Conservation (phyloP, 2,888 invertebrate genomes). For the Trachelus troglodyta region DNA sequence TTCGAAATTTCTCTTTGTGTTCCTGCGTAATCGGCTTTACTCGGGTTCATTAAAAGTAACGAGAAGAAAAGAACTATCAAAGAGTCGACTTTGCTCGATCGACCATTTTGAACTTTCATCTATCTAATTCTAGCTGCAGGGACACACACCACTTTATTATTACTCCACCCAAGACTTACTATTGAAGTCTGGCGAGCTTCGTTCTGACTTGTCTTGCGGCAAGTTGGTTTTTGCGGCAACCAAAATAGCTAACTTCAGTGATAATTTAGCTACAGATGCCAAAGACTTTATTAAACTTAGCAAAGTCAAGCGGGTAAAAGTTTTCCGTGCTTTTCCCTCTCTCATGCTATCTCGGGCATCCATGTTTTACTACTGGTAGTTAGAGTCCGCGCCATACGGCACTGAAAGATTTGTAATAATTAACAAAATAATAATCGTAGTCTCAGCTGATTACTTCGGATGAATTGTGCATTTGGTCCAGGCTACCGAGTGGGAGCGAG, state of each 20-base stretch:
- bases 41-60: not conserved
- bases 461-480: conserved; percentile 35
- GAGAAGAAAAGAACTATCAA: not conserved
- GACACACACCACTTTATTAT: not conserved
- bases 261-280: conserved; percentile 61
- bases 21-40: not conserved
- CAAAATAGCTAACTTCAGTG: conserved; percentile 48
- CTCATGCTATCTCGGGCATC: not conserved
- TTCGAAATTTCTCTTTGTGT: not conserved
- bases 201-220: not conserved
- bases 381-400: conserved; percentile 10
- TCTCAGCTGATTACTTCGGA: conserved; percentile 38
- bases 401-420: conserved; percentile 28
- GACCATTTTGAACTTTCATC: not conserved
- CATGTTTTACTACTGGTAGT: conserved; percentile 17
- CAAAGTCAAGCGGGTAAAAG: conserved; percentile 13
- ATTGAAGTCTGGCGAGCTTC: conserved; percentile 4
- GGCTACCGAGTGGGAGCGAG: conserved; percentile 2
- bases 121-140: not conserved
- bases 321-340: conserved; percentile 12
- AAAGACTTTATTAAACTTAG: conserved; percentile 48
- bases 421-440: conserved; percentile 34
- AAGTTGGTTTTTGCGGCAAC: conserved; percentile 23
- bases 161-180: conserved; percentile 2
- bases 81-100: not conserved